Conservation (phyloP, 2,888 invertebrate species). For the Brenthis daphne region DNA sequence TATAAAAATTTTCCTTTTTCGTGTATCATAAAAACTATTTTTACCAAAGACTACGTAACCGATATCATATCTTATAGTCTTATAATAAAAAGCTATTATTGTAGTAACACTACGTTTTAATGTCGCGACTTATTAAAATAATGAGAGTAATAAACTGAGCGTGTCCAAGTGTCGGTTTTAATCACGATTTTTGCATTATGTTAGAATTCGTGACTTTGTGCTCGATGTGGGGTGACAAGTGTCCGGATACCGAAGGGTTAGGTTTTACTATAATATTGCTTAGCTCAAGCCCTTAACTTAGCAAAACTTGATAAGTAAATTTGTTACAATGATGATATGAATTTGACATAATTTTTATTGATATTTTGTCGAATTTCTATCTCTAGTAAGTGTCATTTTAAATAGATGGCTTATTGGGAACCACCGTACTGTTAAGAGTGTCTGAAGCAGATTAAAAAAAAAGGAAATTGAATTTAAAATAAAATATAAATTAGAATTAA, state of each 20-base stretch:
- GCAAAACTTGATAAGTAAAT: too few relatives aligned
- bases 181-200: slow-evolving; percentile 62
- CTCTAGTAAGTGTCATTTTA: too few relatives aligned
- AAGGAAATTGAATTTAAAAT: too few relatives aligned
- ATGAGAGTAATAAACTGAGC: slow-evolving; percentile 53
- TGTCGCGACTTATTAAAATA: slow-evolving; percentile 51
- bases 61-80: neutral
- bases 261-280: too few relatives aligned
- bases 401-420: too few relatives aligned
- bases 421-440: too few relatives aligned
- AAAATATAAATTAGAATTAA: too few relatives aligned
- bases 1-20: neutral
- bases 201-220: slow-evolving; percentile 33
- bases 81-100: slow-evolving; percentile 14
- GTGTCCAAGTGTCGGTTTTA: slow-evolving; percentile 49
- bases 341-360: too few relatives aligned
- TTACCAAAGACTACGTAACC: neutral
- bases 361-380: too few relatives aligned
- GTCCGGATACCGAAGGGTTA: neutral
- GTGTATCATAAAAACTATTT: slow-evolving; percentile 12
- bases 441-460: too few relatives aligned
- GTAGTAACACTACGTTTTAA: slow-evolving; percentile 33
- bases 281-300: too few relatives aligned
- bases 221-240: slow-evolving; percentile 19
- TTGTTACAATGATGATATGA: too few relatives aligned